These are phyloP conservation scores for Varanus komodoensis DNA, from an alignment of 2,113 vertebrate genomes.

Conservation along the genomic window DNA sequence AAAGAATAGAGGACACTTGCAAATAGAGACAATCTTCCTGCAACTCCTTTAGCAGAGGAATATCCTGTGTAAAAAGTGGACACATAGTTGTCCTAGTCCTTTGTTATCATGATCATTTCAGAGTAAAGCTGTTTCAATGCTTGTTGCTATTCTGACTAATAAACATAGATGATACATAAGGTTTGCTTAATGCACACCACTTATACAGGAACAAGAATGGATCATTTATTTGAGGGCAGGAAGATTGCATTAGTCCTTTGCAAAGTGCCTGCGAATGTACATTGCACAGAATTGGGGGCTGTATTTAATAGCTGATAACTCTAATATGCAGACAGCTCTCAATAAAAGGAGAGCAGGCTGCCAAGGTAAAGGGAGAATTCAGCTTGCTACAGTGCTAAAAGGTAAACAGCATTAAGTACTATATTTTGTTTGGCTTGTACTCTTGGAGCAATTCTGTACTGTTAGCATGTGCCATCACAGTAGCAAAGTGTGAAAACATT, in stretches of 20 bases:
- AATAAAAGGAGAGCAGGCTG: neutral
- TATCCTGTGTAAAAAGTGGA: too few relatives aligned
- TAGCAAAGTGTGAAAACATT: neutral
- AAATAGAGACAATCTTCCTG: too few relatives aligned
- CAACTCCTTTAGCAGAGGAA: too few relatives aligned
- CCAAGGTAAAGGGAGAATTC: neutral
- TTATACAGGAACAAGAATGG: neutral
- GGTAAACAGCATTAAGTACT: neutral
- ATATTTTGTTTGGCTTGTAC: neutral
- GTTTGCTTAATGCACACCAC: neutral
- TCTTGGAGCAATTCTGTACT: neutral
- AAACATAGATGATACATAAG: neutral
- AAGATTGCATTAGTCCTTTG: neutral
- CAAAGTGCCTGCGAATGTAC: neutral
- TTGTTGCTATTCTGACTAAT: neutral
- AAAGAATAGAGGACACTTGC: too few relatives aligned
- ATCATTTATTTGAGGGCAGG: neutral
- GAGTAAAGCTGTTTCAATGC: neutral
- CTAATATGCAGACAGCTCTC: neutral
- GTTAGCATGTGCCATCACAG: neutral
- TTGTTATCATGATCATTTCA: neutral
- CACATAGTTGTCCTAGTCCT: neutral
- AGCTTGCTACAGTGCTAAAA: neutral
- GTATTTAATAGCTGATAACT: neutral
- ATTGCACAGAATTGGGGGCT: neutral